Conservation (phyloP, 2,113 vertebrate species). For the Saguinus midas region DNA sequence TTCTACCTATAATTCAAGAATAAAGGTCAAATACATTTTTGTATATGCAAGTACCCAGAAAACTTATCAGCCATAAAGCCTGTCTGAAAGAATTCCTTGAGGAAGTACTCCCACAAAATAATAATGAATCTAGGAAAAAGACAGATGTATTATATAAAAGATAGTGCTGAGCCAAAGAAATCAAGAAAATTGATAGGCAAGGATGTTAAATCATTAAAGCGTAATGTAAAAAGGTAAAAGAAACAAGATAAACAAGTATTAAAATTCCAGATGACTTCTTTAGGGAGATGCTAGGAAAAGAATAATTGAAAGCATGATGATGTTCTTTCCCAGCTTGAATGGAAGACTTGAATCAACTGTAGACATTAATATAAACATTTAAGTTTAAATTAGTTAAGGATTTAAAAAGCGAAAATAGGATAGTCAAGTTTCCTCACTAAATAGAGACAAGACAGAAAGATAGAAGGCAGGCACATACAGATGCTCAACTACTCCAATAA, state of each 20-base stretch:
- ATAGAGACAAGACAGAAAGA: neutral
- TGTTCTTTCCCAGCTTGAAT: neutral
- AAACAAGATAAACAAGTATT: neutral
- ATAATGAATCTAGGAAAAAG: neutral
- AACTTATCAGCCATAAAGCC: neutral
- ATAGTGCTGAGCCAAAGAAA: neutral
- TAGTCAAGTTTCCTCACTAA: neutral
- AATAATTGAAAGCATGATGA: neutral
- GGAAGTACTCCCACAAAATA: neutral
- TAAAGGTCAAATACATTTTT: neutral
- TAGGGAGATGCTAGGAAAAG: neutral
- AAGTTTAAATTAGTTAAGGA: neutral
- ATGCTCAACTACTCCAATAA: neutral
- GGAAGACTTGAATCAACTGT: neutral
- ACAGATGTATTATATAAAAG: neutral
- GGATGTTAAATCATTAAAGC: neutral
- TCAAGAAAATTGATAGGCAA: neutral
- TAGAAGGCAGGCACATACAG: neutral
- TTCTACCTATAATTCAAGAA: neutral
- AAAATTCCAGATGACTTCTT: neutral
- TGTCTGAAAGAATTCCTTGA: slow-evolving; percentile 10
- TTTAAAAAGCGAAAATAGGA: neutral
- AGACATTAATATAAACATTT: neutral
- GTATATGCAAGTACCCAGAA: neutral
- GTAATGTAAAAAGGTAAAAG: neutral